A percentile compares a stretch with the other conserved stretches of the same genome.
phyloP scores from a whole-genome alignment of 2,797 vertebrate genomes.

The Muscicapa striata region DNA sequence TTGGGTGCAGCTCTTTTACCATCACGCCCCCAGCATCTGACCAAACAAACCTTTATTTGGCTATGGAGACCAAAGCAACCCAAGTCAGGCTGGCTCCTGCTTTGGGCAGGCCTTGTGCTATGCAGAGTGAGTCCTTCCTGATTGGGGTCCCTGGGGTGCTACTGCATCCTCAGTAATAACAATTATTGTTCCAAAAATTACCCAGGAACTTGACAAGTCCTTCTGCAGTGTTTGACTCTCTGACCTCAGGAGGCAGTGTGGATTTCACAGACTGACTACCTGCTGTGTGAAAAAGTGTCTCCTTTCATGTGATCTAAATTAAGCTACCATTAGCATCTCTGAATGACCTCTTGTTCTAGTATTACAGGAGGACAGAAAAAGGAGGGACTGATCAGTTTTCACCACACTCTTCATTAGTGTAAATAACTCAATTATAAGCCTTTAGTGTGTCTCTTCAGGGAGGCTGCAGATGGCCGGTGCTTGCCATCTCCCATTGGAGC shows the following conservation, averaged over 20 bases:
- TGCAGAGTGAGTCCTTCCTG: background rate
- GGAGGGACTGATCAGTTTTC: slow-evolving; percentile 56
- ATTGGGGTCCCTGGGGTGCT: background rate
- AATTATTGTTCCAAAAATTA: slow-evolving; percentile 17
- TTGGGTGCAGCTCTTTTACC: background rate
- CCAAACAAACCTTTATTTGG: background rate
- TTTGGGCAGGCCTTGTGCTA: background rate
- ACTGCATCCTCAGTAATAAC: background rate
- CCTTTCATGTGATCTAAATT: slow-evolving; percentile 70
- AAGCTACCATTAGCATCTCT: slow-evolving; percentile 69
- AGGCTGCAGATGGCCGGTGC: background rate
- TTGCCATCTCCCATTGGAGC: background rate
- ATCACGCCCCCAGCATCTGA: background rate
- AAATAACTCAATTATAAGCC: slow-evolving; percentile 58
- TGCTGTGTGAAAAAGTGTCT: slow-evolving; percentile 60
- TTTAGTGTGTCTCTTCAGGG: background rate
- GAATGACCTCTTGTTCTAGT: slow-evolving; percentile 66
- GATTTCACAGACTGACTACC: slow-evolving; percentile 65
- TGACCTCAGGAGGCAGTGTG: slow-evolving; percentile 55
- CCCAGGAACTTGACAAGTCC: slow-evolving; percentile 22
- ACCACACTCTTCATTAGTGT: slow-evolving; percentile 48
- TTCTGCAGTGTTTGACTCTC: slow-evolving; percentile 18
- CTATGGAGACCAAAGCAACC: background rate
- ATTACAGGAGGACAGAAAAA: slow-evolving; percentile 53
- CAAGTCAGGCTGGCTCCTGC: background rate